These are phyloP conservation scores for Drosophila prosaltans DNA, from an alignment of 1,140 invertebrate species.

Conservation along the genomic window DNA sequence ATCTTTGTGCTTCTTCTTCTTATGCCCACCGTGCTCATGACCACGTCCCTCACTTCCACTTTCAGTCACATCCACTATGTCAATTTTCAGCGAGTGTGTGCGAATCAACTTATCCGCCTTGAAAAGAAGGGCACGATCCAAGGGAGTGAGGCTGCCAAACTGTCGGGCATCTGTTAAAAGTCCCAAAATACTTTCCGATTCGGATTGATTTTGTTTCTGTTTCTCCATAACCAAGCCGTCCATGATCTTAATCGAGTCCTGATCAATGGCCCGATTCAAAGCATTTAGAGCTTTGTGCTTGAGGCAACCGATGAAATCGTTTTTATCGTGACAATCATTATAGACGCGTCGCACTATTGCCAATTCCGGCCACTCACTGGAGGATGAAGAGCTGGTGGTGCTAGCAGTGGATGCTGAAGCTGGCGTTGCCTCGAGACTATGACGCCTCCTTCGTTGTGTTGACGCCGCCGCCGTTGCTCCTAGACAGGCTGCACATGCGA, in stretches of 20 bases:
- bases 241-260: slow-evolving; percentile 85
- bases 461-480: slow-evolving; percentile 25
- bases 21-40: slow-evolving; percentile 44
- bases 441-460: slow-evolving; percentile 32
- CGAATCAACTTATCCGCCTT: slow-evolving; percentile 77
- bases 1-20: slow-evolving; percentile 68
- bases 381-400: neutral
- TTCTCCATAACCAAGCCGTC: slow-evolving; percentile 85
- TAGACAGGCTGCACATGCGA: slow-evolving; percentile 40
- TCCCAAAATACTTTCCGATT: slow-evolving; percentile 75
- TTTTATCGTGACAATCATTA: slow-evolving; percentile 85
- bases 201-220: slow-evolving; percentile 84
- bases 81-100: slow-evolving; percentile 76
- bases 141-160: slow-evolving; percentile 55
- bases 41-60: slow-evolving; percentile 43
- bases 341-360: slow-evolving; percentile 84
- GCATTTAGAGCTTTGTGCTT: slow-evolving; percentile 85
- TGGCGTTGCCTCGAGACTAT: slow-evolving; percentile 29
- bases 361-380: slow-evolving; percentile 55
- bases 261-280: slow-evolving; percentile 84
- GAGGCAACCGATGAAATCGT: slow-evolving; percentile 85
- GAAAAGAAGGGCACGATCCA: slow-evolving; percentile 73
- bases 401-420: slow-evolving; percentile 12
- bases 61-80: slow-evolving; percentile 34
- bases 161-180: slow-evolving; percentile 70